These are phyloP conservation scores for Melieria crassipennis DNA, from an alignment of 2,888 invertebrate genomes.

Conservation along the genomic window DNA sequence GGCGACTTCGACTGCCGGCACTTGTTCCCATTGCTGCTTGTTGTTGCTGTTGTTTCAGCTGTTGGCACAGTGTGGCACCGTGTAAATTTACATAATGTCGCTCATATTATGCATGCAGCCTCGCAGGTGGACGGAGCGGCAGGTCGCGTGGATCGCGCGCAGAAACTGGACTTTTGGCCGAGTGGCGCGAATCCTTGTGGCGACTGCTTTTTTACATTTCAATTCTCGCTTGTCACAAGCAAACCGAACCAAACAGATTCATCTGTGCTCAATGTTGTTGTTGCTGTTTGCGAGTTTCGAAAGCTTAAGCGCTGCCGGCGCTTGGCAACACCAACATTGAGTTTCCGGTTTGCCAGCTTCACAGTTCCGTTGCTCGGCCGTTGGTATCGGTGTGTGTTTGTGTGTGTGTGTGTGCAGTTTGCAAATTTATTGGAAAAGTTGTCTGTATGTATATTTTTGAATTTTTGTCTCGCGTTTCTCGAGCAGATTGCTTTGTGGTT, in stretches of 20 bases:
- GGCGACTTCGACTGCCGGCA: neutral
- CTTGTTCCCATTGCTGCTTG: neutral
- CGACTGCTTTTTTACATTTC: too few species aligned
- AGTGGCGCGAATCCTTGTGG: too few species aligned
- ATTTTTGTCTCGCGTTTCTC: too few species aligned
- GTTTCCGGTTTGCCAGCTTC: neutral
- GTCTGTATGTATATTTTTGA: neutral
- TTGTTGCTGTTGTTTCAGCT: neutral
- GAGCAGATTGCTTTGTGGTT: too few species aligned
- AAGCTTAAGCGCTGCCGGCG: constrained; percentile 2
- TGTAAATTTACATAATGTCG: constrained; percentile 29
- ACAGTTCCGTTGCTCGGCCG: neutral
- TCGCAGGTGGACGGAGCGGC: neutral
- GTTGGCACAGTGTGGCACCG: constrained; percentile 2
- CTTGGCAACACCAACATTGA: neutral
- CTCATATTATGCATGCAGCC: constrained; percentile 32
- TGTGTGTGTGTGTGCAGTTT: neutral
- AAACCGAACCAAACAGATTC: too few species aligned
- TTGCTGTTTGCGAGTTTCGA: too few species aligned
- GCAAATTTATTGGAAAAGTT: constrained; percentile 11
- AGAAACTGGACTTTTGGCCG: too few species aligned
- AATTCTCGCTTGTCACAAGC: too few species aligned
- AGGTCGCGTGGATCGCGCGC: too few species aligned
- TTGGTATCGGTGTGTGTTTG: neutral
- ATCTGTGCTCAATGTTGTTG: too few species aligned